Base-by-base conservation (phyloP, 2,797 vertebrate species). In the Anas capensis region DNA sequence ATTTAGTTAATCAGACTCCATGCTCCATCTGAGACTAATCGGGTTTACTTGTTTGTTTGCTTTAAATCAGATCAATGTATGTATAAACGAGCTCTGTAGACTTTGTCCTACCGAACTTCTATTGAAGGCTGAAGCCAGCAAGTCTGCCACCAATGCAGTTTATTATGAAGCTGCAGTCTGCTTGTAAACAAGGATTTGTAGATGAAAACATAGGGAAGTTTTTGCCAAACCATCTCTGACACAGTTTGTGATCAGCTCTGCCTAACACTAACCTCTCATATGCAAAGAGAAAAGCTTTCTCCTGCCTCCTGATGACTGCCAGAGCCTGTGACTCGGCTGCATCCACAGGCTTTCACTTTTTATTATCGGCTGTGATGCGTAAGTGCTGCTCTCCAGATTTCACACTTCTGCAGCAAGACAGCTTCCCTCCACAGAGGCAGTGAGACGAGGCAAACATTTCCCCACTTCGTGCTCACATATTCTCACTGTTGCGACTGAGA, bases 311-410 rank as follows among this genome's bases (percentile, higher is more conserved):
- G 12, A 70, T 44, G 31, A 36, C 77, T 75, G 36, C 49, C 73
- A 65, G 69, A 93, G 36, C 40, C 61, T 57, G 75, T 0, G 0
- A 61, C 48, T 29, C 29, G 23, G 82, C 84, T 60, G 44, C 64
- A 64, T 76, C 57, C 24, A 8, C 57, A 57, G 82, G 31, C 46
- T 86, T 86, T 49, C 69, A 17, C 40, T 64, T 82, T 29, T 48
- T 18, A 36, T 31, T 23, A 23, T 21, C 2, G 8, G 53, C n/a
- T 53, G 3, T 0, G 0, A 62, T 24, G 71, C 5, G 0, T 15
- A 71, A 65, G 83, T 34, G 69, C 91, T 68, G 79, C 38, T 2
- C 68, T 89, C 64, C 79, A 57, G 61, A 54, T 80, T 92, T 92
- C 78, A 69, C 86, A 82, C 71, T 42, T 82, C 62, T 77, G 82